A percentile compares a stretch with the other conserved stretches of the same genome.
Evolutionary conservation across 2,888 invertebrate species (phyloP).

Genomic region (Elgonia sp.): DNA sequence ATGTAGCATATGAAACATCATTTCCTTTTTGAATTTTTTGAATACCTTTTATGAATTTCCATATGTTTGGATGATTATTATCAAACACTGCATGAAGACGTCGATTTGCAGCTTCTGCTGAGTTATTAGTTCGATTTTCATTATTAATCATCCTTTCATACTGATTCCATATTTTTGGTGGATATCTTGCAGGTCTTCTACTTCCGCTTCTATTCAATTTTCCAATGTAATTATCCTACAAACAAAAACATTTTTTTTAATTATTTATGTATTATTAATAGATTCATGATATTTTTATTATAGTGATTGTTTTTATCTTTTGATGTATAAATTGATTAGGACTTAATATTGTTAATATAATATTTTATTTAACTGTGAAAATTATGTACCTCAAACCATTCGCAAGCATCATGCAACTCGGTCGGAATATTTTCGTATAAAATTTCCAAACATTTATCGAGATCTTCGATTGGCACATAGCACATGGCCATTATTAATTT

Average conservation of each 20-base stretch:
- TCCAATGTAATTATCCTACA: not conserved
- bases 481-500: not conserved
- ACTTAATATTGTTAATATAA: not conserved
- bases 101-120: constrained; percentile 37
- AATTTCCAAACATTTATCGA: not conserved
- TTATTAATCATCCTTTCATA: not conserved
- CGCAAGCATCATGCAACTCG: not conserved
- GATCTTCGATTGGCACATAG: not conserved
- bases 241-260: constrained; percentile 9
- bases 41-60: constrained; percentile 37
- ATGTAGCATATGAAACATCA: not conserved
- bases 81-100: constrained; percentile 34
- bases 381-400: constrained; percentile 20
- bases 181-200: not conserved
- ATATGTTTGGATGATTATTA: constrained; percentile 27
- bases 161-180: constrained; percentile 3
- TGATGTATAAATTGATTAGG: too few species aligned
- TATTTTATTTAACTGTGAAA: not conserved
- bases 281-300: too few species aligned
- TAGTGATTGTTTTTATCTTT: too few species aligned
- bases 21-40: constrained; percentile 21
- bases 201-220: not conserved
- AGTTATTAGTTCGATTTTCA: constrained; percentile 23
- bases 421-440: not conserved
- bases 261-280: not conserved